A percentile compares a stretch with the other conserved stretches of the same genome.
Evolutionary conservation across 2,888 invertebrate species (phyloP).

Genomic region (Andrena flavipes): DNA sequence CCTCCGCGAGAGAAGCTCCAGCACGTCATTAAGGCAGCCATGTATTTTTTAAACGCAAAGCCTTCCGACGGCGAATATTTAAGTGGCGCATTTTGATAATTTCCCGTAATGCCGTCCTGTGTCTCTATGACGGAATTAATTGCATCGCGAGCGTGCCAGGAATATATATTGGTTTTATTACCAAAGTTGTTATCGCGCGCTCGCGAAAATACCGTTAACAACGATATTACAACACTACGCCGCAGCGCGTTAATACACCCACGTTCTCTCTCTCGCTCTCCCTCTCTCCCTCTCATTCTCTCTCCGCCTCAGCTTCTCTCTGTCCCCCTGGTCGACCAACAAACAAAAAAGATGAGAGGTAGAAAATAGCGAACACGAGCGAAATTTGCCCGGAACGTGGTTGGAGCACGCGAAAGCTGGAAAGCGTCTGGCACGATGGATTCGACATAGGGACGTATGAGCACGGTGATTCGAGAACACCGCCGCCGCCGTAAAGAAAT

Average conservation of each 20-base stretch:
- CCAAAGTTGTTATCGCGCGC: conserved; percentile 27
- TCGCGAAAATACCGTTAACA: conserved; percentile 31
- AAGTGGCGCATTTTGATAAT: conserved; percentile 26
- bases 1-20: not conserved
- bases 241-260: conserved; percentile 2
- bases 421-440: not conserved
- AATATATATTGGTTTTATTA: conserved; percentile 30
- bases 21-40: conserved; percentile 1
- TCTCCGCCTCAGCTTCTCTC: not conserved
- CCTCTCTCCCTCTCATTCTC: not conserved
- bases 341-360: not conserved
- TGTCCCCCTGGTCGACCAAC: not conserved
- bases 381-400: not conserved
- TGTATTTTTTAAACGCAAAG: conserved; percentile 1
- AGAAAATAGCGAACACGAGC: conserved; percentile 1
- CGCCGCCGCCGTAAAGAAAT: conserved; percentile 56
- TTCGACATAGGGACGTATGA: conserved; percentile 6
- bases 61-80: not conserved
- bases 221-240: conserved; percentile 9
- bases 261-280: not conserved
- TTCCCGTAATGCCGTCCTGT: conserved; percentile 7
- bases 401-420: not conserved
- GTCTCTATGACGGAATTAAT: conserved; percentile 34
- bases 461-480: conserved; percentile 14
- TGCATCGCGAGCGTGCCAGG: conserved; percentile 7